A percentile compares a stretch with the other conserved stretches of the same genome.
Evolutionary conservation across 2,888 invertebrate genomes (phyloP).

Genomic region (Cataglyphis cursor): DNA sequence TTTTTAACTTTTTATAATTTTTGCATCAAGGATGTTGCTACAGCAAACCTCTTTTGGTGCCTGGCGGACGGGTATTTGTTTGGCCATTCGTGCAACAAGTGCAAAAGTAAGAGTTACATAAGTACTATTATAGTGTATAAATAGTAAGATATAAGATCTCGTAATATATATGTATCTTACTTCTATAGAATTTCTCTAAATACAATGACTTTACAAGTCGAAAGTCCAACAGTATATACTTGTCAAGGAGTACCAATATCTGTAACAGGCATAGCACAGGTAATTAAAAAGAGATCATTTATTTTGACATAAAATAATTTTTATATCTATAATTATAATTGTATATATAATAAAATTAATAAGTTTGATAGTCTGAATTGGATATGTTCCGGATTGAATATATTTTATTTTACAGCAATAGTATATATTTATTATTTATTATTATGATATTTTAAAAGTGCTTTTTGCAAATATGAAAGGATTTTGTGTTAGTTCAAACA

Average conservation of each 20-base stretch:
- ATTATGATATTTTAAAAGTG: not conserved
- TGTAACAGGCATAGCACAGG: constrained; percentile 99
- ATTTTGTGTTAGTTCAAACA: not conserved
- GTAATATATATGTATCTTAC: not conserved
- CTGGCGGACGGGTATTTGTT: constrained; percentile 98
- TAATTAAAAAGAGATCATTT: constrained; percentile 83
- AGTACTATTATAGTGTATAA: not conserved
- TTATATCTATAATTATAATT: too few species aligned
- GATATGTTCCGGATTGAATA: not conserved
- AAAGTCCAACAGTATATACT: constrained; percentile 98
- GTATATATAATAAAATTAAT: constrained; percentile 19
- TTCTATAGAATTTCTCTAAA: constrained; percentile 95
- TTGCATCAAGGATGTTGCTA: constrained; percentile 95
- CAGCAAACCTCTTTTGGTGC: constrained; percentile 96
- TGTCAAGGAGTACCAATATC: constrained; percentile 98
- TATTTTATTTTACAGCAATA: not conserved
- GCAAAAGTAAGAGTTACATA: constrained; percentile 89
- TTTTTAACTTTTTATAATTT: not conserved
- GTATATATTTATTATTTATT: not conserved
- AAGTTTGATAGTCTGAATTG: not conserved
- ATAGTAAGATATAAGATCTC: not conserved
- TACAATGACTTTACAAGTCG: constrained; percentile 98
- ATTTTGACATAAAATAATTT: too few species aligned
- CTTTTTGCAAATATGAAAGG: not conserved
- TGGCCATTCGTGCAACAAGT: constrained; percentile 97